A percentile compares a stretch with the other conserved stretches of the same genome.
Conservation (phyloP, 2,113 vertebrate genomes). For the Cyanoramphus novaezelandiae region DNA sequence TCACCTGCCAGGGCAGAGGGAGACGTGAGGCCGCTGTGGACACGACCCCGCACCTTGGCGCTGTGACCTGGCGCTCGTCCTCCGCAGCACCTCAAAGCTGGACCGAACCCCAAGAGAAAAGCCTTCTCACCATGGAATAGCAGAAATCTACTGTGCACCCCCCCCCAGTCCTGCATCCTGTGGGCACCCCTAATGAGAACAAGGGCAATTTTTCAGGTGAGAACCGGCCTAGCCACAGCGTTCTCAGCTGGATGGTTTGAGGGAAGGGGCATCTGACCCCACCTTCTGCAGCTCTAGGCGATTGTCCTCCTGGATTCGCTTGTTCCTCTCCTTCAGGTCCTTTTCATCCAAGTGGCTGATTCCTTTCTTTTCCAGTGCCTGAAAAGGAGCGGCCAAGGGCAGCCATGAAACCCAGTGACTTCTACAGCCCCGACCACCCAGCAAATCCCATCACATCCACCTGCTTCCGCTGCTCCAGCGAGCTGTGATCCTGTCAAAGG, state of each 20-base stretch:
- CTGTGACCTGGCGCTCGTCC: accelerated
- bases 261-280: not conserved
- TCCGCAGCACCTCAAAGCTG: not conserved
- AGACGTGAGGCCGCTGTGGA: accelerated
- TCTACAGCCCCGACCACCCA: not conserved
- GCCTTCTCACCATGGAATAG: not conserved
- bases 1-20: conserved; percentile 78
- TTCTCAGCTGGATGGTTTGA: not conserved
- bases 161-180: accelerated
- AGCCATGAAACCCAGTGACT: not conserved
- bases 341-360: conserved; percentile 94
- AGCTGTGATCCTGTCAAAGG: not conserved
- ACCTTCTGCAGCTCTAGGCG: conserved; percentile 97
- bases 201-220: not conserved
- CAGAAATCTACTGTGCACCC: not conserved
- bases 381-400: not conserved
- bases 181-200: not conserved
- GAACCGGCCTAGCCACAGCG: not conserved
- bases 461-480: accelerated
- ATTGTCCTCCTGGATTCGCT: conserved; percentile 94
- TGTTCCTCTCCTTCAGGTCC: conserved; percentile 95
- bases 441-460: not conserved
- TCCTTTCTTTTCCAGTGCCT: conserved; percentile 94
- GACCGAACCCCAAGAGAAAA: not conserved
- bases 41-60: not conserved